These are phyloP conservation scores for Aleiodes testaceus DNA, from an alignment of 2,888 invertebrate genomes.

Conservation along the genomic window DNA sequence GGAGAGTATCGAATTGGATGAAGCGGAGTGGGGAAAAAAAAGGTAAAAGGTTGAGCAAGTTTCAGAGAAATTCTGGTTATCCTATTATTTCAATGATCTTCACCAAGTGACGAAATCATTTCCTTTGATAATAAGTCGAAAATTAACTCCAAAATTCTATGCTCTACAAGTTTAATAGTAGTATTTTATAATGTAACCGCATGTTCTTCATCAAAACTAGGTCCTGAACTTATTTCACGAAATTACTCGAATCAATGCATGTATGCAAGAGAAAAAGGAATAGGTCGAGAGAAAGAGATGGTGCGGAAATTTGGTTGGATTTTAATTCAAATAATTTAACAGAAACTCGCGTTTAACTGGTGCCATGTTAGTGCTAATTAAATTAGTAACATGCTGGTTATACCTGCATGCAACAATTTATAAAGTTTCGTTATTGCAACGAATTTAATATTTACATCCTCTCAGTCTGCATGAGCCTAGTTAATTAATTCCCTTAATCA, in stretches of 20 bases:
- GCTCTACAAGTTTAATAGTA: too few species aligned
- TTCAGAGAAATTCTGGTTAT: too few species aligned
- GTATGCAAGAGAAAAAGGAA: too few species aligned
- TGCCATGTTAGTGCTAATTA: conserved; percentile 48
- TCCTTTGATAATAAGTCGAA: conserved; percentile 68
- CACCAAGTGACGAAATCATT: conserved; percentile 48
- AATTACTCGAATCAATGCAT: too few species aligned
- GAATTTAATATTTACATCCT: conserved; percentile 27
- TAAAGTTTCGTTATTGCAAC: conserved; percentile 39
- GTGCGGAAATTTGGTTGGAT: background rate
- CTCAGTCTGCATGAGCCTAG: conserved; percentile 18
- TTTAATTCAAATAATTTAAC: conserved; percentile 32
- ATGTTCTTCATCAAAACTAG: too few species aligned
- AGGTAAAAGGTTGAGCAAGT: too few species aligned
- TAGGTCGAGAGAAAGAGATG: too few species aligned
- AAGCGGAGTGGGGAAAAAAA: too few species aligned
- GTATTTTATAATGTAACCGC: too few species aligned
- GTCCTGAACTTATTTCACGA: too few species aligned
- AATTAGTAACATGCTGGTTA: conserved; percentile 48
- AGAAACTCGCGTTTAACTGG: conserved; percentile 34
- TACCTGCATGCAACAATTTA: conserved; percentile 22
- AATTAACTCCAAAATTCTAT: conserved; percentile 54
- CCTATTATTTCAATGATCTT: too few species aligned
- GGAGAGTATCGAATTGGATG: too few species aligned
- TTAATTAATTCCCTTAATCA: conserved; percentile 35